These are phyloP conservation scores for Diabrotica balteata DNA, from an alignment of 2,888 invertebrate species.

Conservation along the genomic window DNA sequence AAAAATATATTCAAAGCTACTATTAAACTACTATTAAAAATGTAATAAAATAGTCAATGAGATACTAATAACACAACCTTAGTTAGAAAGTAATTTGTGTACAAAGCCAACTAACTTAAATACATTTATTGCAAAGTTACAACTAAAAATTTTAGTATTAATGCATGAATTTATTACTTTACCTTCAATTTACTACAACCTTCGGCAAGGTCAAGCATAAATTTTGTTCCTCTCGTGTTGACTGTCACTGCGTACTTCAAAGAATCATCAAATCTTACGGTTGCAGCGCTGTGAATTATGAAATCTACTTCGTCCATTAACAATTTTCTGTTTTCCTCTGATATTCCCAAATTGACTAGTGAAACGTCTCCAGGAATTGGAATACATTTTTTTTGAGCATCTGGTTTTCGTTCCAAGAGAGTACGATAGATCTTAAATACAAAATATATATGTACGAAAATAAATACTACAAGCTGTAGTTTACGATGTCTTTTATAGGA, in stretches of 20 bases:
- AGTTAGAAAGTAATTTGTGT: too few species aligned
- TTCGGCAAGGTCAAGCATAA: slow-evolving; percentile 51
- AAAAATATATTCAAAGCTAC: too few species aligned
- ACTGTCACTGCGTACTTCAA: slow-evolving; percentile 69
- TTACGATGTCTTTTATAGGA: too few species aligned
- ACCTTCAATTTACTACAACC: slow-evolving; percentile 58
- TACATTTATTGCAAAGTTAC: too few species aligned
- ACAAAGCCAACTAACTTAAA: too few species aligned
- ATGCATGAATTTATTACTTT: slow-evolving; percentile 35
- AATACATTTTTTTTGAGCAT: slow-evolving; percentile 65
- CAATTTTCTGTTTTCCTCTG: slow-evolving; percentile 58
- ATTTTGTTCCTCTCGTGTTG: slow-evolving; percentile 65
- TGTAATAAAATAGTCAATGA: too few species aligned
- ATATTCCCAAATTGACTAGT: slow-evolving; percentile 59
- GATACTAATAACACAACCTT: too few species aligned
- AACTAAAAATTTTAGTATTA: too few species aligned
- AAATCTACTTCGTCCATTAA: slow-evolving; percentile 66
- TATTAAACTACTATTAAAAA: too few species aligned
- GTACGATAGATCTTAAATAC: slow-evolving; percentile 77
- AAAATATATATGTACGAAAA: slow-evolving; percentile 9
- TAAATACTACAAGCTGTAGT: too few species aligned
- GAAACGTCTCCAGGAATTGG: slow-evolving; percentile 65
- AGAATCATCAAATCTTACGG: slow-evolving; percentile 72
- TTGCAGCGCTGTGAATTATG: slow-evolving; percentile 79
- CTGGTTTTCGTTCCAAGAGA: slow-evolving; percentile 66